Evolutionary conservation across 2,113 vertebrate genomes (phyloP), one percentile per base, ranked within the genome.

Genomic region (Tretioscincus oriximinensis): DNA sequence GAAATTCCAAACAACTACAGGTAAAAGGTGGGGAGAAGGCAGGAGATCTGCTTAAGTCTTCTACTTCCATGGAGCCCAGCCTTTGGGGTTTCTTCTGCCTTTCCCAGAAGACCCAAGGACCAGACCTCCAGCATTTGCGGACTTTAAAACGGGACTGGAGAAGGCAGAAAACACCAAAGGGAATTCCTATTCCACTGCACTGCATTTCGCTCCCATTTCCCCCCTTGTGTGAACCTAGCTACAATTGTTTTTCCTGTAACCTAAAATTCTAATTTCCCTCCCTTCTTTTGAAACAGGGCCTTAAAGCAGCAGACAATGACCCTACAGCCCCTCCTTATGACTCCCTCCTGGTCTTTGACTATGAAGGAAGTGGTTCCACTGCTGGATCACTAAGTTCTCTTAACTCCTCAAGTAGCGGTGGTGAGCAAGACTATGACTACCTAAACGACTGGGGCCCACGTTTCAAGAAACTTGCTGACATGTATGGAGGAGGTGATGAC

Each of bases 401-500:
- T 87, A 98, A 97, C 93, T 99, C 98, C 68, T 99, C 98, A 77
- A 99, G 98, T 96, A 99, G 97, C 86, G 98, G 97, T 65, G 98
- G 98, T 1, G 98, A 99, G 94, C 98, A 99, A 94, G 98, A 99
- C 96, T 99, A 99, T 95, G 98, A 99, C 94, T 99, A 99, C 95
- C 97, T 99, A 95, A 99, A 98, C 89, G 98, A 99, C 93, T 99
- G 98, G 98, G 98, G 98, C 69, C 98, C 98, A 12, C 97, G 98
- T 82, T 99, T 99, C 92, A 97, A 97, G 95, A 99, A 99, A 94
- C 97, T 99, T 66, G 98, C 98, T 20, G 98, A 99, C 93, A 99
- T 99, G 98, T 99, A 99, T 1, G 98, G 98, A 3, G 98, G 98
- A 82, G 97, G 96, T 41, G 98, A 99, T 74, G 98, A 99, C 96